phyloP scores from a whole-genome alignment of 2,888 invertebrate species.

The Ceriagrion tenellum region DNA sequence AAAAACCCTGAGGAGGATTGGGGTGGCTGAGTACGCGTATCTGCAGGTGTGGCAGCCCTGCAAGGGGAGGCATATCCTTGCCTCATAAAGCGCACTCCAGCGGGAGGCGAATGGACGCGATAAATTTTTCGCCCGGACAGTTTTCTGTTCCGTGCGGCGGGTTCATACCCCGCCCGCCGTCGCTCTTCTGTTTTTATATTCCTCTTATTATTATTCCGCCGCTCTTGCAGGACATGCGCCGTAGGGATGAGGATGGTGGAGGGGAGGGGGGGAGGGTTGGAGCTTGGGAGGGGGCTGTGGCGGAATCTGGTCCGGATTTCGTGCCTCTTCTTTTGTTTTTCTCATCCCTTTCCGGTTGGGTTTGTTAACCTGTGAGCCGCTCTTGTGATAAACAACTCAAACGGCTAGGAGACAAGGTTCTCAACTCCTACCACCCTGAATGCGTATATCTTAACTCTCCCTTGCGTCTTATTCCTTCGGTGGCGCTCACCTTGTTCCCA shows the following conservation, averaged over 20 bases:
- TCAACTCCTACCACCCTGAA: no score
- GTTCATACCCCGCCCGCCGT: not conserved
- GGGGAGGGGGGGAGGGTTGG: no score
- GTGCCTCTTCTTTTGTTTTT: not conserved
- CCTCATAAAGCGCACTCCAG: constrained; percentile 3
- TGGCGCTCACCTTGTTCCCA: no score
- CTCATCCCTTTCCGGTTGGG: not conserved
- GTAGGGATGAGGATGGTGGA: no score
- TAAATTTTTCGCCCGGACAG: not conserved
- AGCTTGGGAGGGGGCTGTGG: no score
- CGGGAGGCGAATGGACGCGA: not conserved
- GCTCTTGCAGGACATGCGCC: not conserved
- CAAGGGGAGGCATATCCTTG: not conserved
- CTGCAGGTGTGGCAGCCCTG: not conserved
- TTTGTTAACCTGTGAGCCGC: not conserved
- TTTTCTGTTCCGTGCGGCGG: not conserved
- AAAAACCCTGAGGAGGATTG: no score
- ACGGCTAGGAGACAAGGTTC: not conserved
- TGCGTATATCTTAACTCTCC: no score
- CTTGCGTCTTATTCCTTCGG: no score
- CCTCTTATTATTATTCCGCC: constrained; percentile 10
- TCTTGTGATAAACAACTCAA: not conserved
- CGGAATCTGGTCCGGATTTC: constrained; percentile 18
- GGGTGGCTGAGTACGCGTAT: not conserved
- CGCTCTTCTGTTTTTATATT: not conserved